These are phyloP conservation scores for Conchocele bisecta DNA, from an alignment of 2,888 invertebrate species.

Conservation along the genomic window DNA sequence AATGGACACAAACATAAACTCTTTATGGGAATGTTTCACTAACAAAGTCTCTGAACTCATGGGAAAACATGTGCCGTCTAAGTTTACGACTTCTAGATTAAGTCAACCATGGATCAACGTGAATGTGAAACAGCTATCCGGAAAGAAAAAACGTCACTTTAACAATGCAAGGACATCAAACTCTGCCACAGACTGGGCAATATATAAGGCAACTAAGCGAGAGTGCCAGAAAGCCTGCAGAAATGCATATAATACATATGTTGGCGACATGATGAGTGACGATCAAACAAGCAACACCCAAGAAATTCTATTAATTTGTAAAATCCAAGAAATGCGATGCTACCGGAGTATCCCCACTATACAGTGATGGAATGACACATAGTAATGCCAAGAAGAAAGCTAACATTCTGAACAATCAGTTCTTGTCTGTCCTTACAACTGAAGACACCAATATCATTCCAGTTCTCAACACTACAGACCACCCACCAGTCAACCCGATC, in stretches of 20 bases:
- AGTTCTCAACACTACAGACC: constrained; percentile 4
- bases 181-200: no score
- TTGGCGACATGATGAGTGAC: background rate
- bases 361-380: background rate
- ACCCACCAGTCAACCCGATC: background rate
- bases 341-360: constrained; percentile 1
- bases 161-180: no score
- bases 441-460: background rate
- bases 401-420: background rate
- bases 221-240: constrained; percentile 1
- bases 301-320: constrained; percentile 1
- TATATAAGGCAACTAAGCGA: no score
- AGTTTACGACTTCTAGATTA: no score
- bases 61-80: no score
- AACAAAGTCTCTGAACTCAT: no score
- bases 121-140: no score
- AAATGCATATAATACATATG: background rate
- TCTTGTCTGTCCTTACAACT: constrained; percentile 1
- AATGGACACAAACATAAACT: no score
- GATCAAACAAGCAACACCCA: background rate
- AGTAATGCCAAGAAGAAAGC: constrained; percentile 5
- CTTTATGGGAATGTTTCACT: no score
- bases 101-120: no score
- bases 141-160: no score
- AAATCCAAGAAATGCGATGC: constrained; percentile 10